Conservation (phyloP, 2,797 vertebrate species). For the Mormyrus hasselquistii region DNA sequence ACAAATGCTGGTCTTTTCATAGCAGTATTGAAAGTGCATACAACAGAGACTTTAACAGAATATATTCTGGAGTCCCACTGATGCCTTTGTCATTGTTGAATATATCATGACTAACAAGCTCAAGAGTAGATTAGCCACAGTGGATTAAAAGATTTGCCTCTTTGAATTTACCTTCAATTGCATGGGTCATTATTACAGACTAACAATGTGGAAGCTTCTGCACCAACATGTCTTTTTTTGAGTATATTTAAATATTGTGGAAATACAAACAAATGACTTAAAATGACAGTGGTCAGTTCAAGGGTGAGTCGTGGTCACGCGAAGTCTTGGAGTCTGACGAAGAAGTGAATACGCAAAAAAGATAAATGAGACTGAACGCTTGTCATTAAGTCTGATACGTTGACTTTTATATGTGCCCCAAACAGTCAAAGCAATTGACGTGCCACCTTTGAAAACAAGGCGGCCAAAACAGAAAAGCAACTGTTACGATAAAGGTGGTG, state of each 20-base stretch:
- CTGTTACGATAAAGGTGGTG: slow-evolving; percentile 31
- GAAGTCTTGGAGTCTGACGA: slow-evolving; percentile 27
- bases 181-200: slow-evolving; percentile 50
- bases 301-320: slow-evolving; percentile 29
- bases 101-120: slow-evolving; percentile 85
- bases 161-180: slow-evolving; percentile 74
- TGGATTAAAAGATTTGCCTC: slow-evolving; percentile 93
- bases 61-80: slow-evolving; percentile 68
- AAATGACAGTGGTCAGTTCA: slow-evolving; percentile 35
- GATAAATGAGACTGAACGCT: slow-evolving; percentile 42
- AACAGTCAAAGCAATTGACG: slow-evolving; percentile 62
- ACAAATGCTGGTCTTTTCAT: slow-evolving; percentile 45
- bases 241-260: slow-evolving; percentile 36
- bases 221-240: slow-evolving; percentile 30
- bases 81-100: slow-evolving; percentile 72
- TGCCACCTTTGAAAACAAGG: slow-evolving; percentile 52
- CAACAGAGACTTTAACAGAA: slow-evolving; percentile 57
- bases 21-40: slow-evolving; percentile 40
- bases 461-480: slow-evolving; percentile 46
- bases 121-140: slow-evolving; percentile 94
- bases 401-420: slow-evolving; percentile 48
- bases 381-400: slow-evolving; percentile 41
- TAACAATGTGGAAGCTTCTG: slow-evolving; percentile 38
- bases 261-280: slow-evolving; percentile 41
- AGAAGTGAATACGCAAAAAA: slow-evolving; percentile 38